Percentiles rank a stretch among this genome's conserved stretches.
phyloP scores from a whole-genome alignment of 1,140 invertebrate species.

The Wasmannia auropunctata region DNA sequence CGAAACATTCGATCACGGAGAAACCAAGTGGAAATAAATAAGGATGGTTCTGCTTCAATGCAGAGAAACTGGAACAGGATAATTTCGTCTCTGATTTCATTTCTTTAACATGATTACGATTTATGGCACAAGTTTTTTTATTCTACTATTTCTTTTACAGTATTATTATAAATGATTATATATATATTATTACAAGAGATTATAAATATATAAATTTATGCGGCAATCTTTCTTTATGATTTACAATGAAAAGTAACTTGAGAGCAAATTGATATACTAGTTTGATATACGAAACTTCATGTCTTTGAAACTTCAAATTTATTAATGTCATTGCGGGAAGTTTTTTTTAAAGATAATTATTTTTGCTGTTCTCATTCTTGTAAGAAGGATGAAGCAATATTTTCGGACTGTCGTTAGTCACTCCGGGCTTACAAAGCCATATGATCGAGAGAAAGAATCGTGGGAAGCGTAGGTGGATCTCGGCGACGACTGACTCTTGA shows the following conservation, averaged over 20 bases:
- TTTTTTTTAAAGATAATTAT: neutral
- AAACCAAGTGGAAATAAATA: neutral
- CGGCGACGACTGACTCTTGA: conserved; percentile 42
- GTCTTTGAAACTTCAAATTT: neutral
- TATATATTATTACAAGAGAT: neutral
- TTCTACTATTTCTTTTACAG: neutral
- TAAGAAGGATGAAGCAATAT: neutral
- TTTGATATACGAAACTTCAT: too few species aligned
- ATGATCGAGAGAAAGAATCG: neutral
- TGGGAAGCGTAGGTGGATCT: conserved; percentile 69
- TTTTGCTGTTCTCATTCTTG: neutral
- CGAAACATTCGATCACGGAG: neutral
- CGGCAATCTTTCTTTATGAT: neutral
- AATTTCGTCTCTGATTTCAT: neutral
- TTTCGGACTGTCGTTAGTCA: neutral
- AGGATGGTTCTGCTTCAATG: neutral
- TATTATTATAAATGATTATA: neutral
- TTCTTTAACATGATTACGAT: neutral
- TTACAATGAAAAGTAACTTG: neutral
- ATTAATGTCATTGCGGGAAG: neutral
- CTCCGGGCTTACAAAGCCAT: neutral
- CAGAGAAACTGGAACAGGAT: neutral
- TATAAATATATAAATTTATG: neutral
- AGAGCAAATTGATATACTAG: neutral
- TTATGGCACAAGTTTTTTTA: neutral